These are phyloP conservation scores for Sceloporus undulatus DNA, from an alignment of 2,113 vertebrate species.

Conservation along the genomic window DNA sequence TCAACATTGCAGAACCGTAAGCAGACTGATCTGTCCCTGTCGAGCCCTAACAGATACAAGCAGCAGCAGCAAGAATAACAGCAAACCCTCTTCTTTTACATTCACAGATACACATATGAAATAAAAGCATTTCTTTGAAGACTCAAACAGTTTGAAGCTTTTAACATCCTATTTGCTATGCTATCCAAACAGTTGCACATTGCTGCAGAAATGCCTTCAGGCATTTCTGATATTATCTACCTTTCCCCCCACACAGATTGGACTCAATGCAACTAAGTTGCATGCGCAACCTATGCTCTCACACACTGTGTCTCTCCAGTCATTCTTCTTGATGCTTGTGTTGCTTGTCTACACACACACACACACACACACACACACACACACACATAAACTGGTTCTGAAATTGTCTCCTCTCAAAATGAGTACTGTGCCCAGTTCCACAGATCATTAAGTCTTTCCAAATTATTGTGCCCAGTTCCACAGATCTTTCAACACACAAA, in stretches of 20 bases:
- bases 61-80: not conserved
- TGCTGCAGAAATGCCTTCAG: not conserved
- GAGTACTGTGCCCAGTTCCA: not conserved
- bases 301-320: not conserved
- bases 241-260: not conserved
- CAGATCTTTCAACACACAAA: not conserved
- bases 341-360: not conserved
- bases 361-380: not conserved
- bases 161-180: not conserved
- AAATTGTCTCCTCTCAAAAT: not conserved
- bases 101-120: not conserved
- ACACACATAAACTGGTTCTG: too few relatives aligned
- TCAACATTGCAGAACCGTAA: not conserved
- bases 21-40: not conserved
- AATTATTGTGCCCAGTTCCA: constrained; percentile 2
- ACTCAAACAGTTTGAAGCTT: not conserved
- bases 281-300: not conserved
- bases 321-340: not conserved
- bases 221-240: not conserved
- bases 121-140: not conserved
- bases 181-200: too few relatives aligned
- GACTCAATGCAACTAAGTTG: not conserved
- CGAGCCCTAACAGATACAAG: too few relatives aligned
- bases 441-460: not conserved
- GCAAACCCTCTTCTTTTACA: not conserved